Percentiles rank a stretch among this genome's conserved stretches.
Conservation (phyloP, 2,888 invertebrate genomes). For the Eumacrocentrus americanus region DNA sequence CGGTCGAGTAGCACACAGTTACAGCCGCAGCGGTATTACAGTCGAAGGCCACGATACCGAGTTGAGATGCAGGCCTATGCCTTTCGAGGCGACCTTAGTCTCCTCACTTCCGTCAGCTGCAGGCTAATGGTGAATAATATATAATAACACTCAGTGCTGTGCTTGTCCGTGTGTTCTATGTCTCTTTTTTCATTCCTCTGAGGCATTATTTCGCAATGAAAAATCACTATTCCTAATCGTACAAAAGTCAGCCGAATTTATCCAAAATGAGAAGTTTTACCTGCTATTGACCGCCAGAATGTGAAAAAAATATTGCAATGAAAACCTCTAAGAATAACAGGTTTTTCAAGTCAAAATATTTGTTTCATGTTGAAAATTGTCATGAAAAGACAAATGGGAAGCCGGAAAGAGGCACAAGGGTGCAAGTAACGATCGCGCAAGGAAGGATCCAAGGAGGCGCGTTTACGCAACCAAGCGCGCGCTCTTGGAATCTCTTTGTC, state of each 20-base stretch:
- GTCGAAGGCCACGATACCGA: conserved; percentile 52
- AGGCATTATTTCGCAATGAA: background rate
- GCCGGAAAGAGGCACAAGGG: background rate
- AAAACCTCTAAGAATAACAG: too few relatives aligned
- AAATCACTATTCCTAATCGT: too few relatives aligned
- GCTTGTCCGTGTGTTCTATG: conserved; percentile 22
- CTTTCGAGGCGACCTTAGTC: conserved; percentile 53
- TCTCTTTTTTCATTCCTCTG: conserved; percentile 5
- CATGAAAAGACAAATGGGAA: background rate
- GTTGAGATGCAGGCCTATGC: conserved; percentile 55
- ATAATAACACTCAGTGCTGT: conserved; percentile 31
- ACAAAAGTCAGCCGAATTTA: too few relatives aligned
- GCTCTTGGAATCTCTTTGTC: conserved; percentile 28
- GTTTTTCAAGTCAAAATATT: too few relatives aligned
- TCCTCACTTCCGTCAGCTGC: conserved; percentile 58
- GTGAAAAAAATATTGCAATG: too few relatives aligned
- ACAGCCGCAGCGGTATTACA: conserved; percentile 11
- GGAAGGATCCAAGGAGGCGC: conserved; percentile 19
- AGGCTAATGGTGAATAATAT: conserved; percentile 54
- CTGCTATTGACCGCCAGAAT: too few relatives aligned
- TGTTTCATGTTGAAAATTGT: too few relatives aligned
- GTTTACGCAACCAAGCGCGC: conserved; percentile 24
- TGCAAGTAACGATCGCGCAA: conserved; percentile 1
- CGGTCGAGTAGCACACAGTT: background rate
- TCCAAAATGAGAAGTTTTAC: too few relatives aligned